Conservation (phyloP, 2,888 invertebrate species). For the Myopa tessellatipennis region DNA sequence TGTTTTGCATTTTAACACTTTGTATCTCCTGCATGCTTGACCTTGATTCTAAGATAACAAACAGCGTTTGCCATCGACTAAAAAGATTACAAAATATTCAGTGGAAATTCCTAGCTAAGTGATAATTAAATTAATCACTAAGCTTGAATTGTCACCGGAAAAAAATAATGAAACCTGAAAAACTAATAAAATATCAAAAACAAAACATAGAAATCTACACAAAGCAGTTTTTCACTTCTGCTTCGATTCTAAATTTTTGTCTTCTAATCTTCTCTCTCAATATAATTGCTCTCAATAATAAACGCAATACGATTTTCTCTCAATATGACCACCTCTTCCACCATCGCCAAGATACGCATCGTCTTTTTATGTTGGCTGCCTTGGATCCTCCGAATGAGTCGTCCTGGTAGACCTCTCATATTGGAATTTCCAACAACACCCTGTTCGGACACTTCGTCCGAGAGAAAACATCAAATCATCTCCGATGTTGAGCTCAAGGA, state of each 20-base stretch:
- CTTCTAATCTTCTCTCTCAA: not conserved
- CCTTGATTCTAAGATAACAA: not conserved
- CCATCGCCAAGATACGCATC: conserved; percentile 77
- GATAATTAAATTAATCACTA: not conserved
- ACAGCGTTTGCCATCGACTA: not conserved
- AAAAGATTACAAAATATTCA: not conserved
- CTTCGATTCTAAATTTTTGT: not conserved
- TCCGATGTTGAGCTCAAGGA: conserved; percentile 89
- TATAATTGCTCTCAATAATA: not conserved
- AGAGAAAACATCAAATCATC: conserved; percentile 79
- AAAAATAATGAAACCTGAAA: not conserved
- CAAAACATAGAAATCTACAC: not conserved
- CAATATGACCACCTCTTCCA: not conserved
- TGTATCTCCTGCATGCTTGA: conserved; percentile 7
- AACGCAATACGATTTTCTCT: conserved; percentile 4
- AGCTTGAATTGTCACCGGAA: not conserved
- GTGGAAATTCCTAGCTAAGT: not conserved
- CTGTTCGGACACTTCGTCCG: conserved; percentile 72
- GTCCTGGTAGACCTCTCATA: conserved; percentile 73
- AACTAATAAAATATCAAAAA: not conserved
- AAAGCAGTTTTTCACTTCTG: not conserved
- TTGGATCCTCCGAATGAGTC: conserved; percentile 94
- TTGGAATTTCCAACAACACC: conserved; percentile 70
- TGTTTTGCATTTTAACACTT: not conserved
- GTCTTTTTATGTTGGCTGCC: conserved; percentile 98